A percentile compares a stretch with the other conserved stretches of the same genome.
phyloP scores from a whole-genome alignment of 2,797 vertebrate species.

The Phalanger gymnotis region DNA sequence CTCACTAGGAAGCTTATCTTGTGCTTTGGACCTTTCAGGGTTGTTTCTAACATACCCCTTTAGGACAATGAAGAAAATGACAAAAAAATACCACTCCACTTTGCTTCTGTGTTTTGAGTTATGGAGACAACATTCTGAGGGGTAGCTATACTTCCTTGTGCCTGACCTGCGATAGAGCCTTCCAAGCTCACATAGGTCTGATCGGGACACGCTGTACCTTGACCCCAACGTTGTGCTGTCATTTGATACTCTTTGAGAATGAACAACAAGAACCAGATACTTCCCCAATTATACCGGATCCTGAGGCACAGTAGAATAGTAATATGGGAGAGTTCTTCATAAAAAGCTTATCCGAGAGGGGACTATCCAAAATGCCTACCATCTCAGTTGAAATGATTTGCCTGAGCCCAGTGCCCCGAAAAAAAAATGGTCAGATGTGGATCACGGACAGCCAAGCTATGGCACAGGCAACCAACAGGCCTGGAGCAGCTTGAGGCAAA shows the following conservation, averaged over 20 bases:
- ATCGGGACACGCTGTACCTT: neutral
- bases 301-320: neutral
- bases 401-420: slow-evolving; percentile 3
- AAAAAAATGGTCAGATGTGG: slow-evolving; percentile 41
- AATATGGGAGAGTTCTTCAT: neutral
- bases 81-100: neutral
- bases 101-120: neutral
- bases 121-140: neutral
- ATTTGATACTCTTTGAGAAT: neutral
- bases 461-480: slow-evolving; percentile 53
- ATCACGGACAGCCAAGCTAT: slow-evolving; percentile 38
- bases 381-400: slow-evolving; percentile 50
- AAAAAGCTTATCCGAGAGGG: slow-evolving; percentile 11
- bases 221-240: neutral
- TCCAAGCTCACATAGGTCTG: neutral
- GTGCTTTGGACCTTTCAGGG: neutral
- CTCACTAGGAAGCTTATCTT: neutral
- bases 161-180: neutral
- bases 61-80: neutral
- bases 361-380: slow-evolving; percentile 27
- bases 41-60: neutral
- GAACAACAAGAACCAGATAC: neutral
- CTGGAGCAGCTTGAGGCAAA: slow-evolving; percentile 72
- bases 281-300: slow-evolving; percentile 34
- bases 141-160: neutral